Evolutionary conservation across 2,113 vertebrate species (phyloP).

Genomic region (Vombatus ursinus): DNA sequence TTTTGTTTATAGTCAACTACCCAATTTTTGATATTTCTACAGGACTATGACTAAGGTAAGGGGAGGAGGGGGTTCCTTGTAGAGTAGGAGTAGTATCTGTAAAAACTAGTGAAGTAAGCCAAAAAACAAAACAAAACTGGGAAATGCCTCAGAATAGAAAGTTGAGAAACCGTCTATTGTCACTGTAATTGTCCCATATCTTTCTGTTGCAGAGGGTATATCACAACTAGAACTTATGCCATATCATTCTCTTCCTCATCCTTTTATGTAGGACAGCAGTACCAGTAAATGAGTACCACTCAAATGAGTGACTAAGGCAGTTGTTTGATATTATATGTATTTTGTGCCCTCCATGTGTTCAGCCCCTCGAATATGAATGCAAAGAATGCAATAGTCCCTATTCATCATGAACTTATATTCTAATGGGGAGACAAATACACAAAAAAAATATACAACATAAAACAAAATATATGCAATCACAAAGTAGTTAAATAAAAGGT

Average conservation of each 20-base stretch:
- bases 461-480: not conserved
- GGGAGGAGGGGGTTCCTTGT: too few relatives aligned
- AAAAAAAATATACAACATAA: not conserved
- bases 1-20: conserved; percentile 14
- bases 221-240: not conserved
- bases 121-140: not conserved
- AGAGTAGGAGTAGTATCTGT: rapidly evolving
- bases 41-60: rapidly evolving
- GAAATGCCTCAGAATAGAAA: not conserved
- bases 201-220: not conserved
- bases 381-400: not conserved
- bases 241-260: rapidly evolving
- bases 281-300: not conserved
- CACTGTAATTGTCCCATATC: not conserved
- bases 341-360: not conserved
- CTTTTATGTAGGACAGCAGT: not conserved
- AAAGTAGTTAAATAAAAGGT: not conserved
- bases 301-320: not conserved
- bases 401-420: not conserved
- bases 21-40: not conserved
- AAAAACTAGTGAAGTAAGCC: not conserved
- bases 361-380: not conserved
- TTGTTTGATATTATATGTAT: not conserved
- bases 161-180: not conserved
- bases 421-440: not conserved